phyloP scores from a whole-genome alignment of 2,888 invertebrate genomes.

The Panopea generosa region DNA sequence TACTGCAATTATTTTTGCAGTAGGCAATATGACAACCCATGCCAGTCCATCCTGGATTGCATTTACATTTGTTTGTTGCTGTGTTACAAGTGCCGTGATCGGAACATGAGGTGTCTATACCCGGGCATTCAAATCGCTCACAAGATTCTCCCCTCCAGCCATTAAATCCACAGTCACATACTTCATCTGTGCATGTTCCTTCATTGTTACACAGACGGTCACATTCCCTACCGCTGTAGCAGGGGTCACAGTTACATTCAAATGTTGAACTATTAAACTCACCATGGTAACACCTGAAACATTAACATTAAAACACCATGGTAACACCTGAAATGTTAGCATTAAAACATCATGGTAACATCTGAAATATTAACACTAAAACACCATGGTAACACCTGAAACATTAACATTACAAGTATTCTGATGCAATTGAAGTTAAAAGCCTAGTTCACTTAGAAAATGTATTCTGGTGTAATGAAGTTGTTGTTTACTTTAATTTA shows the following conservation, averaged over 20 bases:
- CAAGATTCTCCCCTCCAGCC: conserved; percentile 72
- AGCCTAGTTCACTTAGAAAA: too few species aligned
- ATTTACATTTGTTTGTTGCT: conserved; percentile 63
- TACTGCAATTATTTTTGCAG: conserved; percentile 71
- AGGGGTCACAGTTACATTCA: conserved; percentile 70
- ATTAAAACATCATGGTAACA: too few species aligned
- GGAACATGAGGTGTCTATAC: conserved; percentile 63
- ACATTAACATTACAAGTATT: too few species aligned
- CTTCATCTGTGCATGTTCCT: conserved; percentile 61
- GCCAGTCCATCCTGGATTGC: conserved; percentile 71
- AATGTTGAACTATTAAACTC: conserved; percentile 54
- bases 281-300: conserved; percentile 68
- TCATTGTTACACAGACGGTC: conserved; percentile 64
- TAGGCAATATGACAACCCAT: conserved; percentile 68
- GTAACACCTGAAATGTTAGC: too few species aligned
- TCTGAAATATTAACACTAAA: too few species aligned
- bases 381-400: too few species aligned
- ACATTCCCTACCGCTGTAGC: conserved; percentile 72
- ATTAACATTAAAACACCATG: conserved; percentile 14
- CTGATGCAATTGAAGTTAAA: too few species aligned
- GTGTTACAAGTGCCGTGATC: conserved; percentile 70
- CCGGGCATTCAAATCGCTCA: conserved; percentile 72
- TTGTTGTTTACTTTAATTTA: too few species aligned
- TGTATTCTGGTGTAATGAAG: too few species aligned
- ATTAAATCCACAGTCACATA: conserved; percentile 74